These are phyloP conservation scores for Stictocephala bisonia DNA, from an alignment of 2,888 invertebrate genomes.

Conservation along the genomic window DNA sequence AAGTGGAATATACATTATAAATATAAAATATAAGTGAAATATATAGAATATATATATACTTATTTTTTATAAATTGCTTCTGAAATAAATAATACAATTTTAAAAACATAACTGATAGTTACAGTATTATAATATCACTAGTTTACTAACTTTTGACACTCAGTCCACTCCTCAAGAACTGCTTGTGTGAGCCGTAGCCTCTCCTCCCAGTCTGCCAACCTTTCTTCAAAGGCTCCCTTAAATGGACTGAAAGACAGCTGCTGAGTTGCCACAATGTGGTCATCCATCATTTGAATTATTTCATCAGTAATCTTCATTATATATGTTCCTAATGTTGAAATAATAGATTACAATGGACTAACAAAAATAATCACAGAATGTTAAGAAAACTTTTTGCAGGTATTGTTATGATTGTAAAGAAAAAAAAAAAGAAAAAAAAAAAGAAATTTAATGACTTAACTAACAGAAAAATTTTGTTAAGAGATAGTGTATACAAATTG, in stretches of 20 bases:
- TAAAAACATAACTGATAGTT: too few relatives aligned
- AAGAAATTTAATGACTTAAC: too few relatives aligned
- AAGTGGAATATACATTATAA: too few relatives aligned
- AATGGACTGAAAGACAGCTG: constrained; percentile 82
- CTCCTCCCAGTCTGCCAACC: constrained; percentile 79
- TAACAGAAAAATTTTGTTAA: not conserved
- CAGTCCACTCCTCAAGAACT: constrained; percentile 75
- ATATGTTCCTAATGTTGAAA: constrained; percentile 71
- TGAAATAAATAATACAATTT: too few relatives aligned
- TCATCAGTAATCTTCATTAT: constrained; percentile 83
- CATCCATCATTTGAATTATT: constrained; percentile 77
- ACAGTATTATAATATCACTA: not conserved
- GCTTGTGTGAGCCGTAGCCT: constrained; percentile 73
- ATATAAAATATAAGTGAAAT: too few relatives aligned
- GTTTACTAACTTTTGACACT: constrained; percentile 76
- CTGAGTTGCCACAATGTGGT: constrained; percentile 79
- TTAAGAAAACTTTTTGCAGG: too few relatives aligned
- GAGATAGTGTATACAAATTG: not conserved
- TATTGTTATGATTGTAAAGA: too few relatives aligned
- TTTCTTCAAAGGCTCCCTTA: constrained; percentile 80
- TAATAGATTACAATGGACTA: too few relatives aligned
- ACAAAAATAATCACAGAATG: too few relatives aligned
- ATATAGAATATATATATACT: too few relatives aligned
- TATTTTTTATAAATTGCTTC: too few relatives aligned
- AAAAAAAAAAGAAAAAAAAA: too few relatives aligned